Percentiles rank a stretch among this genome's conserved stretches.
Conservation (phyloP, 2,797 vertebrate genomes). For the Eulemur rubriventer region DNA sequence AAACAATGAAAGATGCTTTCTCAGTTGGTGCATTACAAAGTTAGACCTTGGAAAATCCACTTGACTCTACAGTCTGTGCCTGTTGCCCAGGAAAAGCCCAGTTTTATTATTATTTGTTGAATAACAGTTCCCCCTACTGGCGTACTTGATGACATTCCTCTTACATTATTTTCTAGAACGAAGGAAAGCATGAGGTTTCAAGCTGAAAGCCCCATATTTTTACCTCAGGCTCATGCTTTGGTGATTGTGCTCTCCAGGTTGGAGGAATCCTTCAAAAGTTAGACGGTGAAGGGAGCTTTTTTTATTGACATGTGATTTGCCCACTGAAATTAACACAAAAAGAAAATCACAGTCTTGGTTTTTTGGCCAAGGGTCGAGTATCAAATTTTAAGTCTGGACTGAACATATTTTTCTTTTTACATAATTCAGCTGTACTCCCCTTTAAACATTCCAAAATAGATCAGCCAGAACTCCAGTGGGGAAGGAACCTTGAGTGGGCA, state of each 20-base stretch:
- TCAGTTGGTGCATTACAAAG: not conserved
- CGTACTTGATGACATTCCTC: slow-evolving; percentile 33
- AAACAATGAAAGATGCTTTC: not conserved
- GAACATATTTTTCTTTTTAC: not conserved
- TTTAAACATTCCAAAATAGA: not conserved
- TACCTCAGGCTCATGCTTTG: not conserved
- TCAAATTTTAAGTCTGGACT: slow-evolving; percentile 22
- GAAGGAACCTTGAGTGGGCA: not conserved
- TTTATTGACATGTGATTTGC: not conserved
- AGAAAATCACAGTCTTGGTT: not conserved
- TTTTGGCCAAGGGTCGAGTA: not conserved
- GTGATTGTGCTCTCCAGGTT: not conserved
- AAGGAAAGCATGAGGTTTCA: not conserved
- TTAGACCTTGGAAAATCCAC: not conserved
- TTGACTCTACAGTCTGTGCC: not conserved
- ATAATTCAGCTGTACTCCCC: not conserved
- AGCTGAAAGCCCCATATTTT: slow-evolving; percentile 20
- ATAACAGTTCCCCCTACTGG: slow-evolving; percentile 59
- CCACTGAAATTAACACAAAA: not conserved
- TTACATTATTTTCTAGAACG: not conserved
- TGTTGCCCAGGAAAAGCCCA: not conserved
- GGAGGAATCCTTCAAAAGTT: not conserved
- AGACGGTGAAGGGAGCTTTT: not conserved
- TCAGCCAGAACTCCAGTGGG: not conserved
- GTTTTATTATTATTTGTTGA: slow-evolving; percentile 35